Evolutionary conservation across 1,140 invertebrate species (phyloP).

Genomic region (Cherax quadricarinatus): DNA sequence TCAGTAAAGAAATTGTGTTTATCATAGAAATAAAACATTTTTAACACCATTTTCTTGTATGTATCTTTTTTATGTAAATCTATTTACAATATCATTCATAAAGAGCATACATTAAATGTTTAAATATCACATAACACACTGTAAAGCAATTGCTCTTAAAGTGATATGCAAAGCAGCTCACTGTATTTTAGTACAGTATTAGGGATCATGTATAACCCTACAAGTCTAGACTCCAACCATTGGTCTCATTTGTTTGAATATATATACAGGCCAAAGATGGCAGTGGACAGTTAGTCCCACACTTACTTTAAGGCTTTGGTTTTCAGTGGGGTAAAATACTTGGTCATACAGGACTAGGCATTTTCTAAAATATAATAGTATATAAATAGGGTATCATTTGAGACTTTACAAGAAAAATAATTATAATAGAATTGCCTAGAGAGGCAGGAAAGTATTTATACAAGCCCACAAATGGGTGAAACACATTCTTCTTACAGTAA

Average conservation of each 20-base stretch:
- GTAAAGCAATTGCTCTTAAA: not conserved
- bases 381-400: not conserved
- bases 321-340: conserved; percentile 12
- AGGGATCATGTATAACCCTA: not conserved
- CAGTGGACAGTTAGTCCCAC: conserved; percentile 12
- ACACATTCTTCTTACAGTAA: not conserved
- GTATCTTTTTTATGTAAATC: not conserved
- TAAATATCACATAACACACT: not conserved
- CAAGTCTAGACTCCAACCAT: not conserved
- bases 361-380: not conserved
- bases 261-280: conserved; percentile 7
- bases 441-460: not conserved
- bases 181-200: not conserved
- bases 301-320: conserved; percentile 18
- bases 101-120: not conserved
- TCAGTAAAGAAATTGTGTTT: not conserved
- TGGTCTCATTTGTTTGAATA: not conserved
- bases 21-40: not conserved
- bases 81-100: not conserved
- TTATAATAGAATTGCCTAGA: not conserved
- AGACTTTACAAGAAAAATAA: not conserved
- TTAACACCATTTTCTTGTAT: not conserved
- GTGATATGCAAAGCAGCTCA: conserved; percentile 6
- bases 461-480: not conserved
- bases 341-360: not conserved